A percentile compares a stretch with the other conserved stretches of the same genome.
Conservation (phyloP, 1,140 invertebrate genomes). For the Pogonognathellus flavescens region DNA sequence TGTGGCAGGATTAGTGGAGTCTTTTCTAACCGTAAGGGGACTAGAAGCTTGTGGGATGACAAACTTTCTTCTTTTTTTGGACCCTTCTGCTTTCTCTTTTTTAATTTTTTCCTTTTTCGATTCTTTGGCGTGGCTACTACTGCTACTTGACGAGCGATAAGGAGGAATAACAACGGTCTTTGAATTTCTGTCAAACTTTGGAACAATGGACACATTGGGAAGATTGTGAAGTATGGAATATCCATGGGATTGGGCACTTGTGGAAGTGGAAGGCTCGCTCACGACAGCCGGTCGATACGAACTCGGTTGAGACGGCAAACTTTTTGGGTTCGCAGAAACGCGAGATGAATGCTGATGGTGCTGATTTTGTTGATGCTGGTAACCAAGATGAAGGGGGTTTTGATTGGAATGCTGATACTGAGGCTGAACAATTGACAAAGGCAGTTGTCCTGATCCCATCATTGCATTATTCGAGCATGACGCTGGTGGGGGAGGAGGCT, state of each 20-base stretch:
- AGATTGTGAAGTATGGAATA: constrained; percentile 63
- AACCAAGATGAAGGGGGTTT: no score
- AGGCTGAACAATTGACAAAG: constrained; percentile 57
- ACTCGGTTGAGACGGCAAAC: no score
- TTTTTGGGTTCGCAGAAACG: neutral
- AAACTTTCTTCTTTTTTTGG: constrained; percentile 52
- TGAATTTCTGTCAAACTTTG: constrained; percentile 64
- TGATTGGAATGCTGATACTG: neutral
- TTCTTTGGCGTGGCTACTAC: constrained; percentile 38
- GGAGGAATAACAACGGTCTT: constrained; percentile 57
- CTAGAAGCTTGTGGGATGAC: constrained; percentile 60
- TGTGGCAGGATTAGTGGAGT: constrained; percentile 63
- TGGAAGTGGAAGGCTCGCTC: neutral
- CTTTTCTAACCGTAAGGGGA: constrained; percentile 66
- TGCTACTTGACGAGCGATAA: constrained; percentile 17
- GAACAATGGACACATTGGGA: constrained; percentile 66
- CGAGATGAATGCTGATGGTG: constrained; percentile 19
- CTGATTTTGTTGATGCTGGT: neutral
- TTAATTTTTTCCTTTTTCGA: constrained; percentile 59
- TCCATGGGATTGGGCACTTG: constrained; percentile 29
- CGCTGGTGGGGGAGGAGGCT: neutral
- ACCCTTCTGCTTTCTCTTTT: constrained; percentile 33
- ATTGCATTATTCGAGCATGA: neutral
- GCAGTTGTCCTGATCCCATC: constrained; percentile 1
- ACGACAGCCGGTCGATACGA: no score